A percentile compares a stretch with the other conserved stretches of the same genome.
Conservation (phyloP, 2,113 vertebrate species). For the Embiotoca jacksoni region DNA sequence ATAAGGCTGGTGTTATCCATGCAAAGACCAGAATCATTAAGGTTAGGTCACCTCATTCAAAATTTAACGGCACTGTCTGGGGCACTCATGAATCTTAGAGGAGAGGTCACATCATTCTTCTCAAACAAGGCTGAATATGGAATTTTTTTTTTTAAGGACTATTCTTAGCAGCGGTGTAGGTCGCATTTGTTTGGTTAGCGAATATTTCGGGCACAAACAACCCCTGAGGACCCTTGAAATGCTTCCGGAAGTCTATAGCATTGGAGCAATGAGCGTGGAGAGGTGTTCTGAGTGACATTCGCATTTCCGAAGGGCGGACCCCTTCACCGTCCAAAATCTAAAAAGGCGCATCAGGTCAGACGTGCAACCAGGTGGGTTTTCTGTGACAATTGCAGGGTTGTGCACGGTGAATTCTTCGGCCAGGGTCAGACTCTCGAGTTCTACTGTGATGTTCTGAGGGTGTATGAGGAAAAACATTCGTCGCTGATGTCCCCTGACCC, state of each 20-base stretch:
- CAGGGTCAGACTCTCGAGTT: too few species aligned
- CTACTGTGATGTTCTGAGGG: too few species aligned
- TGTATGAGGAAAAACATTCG: too few species aligned
- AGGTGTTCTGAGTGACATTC: too few species aligned
- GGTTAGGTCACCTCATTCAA: neutral
- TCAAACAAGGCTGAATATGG: neutral
- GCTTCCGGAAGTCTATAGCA: neutral
- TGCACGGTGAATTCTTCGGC: too few species aligned
- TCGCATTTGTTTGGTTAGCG: neutral
- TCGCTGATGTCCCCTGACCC: too few species aligned
- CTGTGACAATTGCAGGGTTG: too few species aligned
- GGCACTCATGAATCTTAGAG: neutral
- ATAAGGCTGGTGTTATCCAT: neutral
- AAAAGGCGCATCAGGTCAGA: too few species aligned
- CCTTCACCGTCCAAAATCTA: too few species aligned
- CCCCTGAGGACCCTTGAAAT: neutral
- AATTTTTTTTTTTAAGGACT: neutral
- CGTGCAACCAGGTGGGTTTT: too few species aligned
- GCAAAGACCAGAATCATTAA: conserved; percentile 22
- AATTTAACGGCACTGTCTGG: neutral
- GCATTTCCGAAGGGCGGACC: too few species aligned
- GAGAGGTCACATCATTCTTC: neutral
- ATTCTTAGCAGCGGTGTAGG: neutral
- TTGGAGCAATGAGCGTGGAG: too few species aligned
- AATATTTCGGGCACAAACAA: neutral